phyloP scores from a whole-genome alignment of 2,113 vertebrate species.

The Potamarius usumacintae region DNA sequence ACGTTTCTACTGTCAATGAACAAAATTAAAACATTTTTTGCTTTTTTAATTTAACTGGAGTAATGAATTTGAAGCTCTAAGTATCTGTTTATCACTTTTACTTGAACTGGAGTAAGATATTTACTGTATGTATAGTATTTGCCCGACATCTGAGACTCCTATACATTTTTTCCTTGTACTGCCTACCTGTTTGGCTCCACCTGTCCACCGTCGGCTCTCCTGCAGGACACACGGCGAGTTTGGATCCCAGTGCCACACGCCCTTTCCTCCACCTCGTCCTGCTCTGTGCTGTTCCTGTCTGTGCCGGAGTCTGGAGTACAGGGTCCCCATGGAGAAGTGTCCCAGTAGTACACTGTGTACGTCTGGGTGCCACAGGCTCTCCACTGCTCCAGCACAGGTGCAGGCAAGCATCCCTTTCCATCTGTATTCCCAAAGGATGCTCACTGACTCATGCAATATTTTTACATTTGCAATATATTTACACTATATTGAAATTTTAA shows the following conservation, averaged over 20 bases:
- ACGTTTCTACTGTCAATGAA: no score
- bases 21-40: no score
- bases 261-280: slow-evolving; percentile 45
- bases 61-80: not conserved
- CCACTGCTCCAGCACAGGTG: slow-evolving; percentile 73
- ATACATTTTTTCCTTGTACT: not conserved
- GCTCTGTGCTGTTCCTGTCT: slow-evolving; percentile 19
- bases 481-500: not conserved
- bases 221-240: slow-evolving; percentile 75
- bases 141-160: no score
- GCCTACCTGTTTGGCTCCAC: slow-evolving; percentile 78
- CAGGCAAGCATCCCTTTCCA: slow-evolving; percentile 77
- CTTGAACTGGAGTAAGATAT: not conserved
- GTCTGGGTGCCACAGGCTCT: slow-evolving; percentile 75
- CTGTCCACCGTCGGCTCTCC: slow-evolving; percentile 72
- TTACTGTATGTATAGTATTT: not conserved
- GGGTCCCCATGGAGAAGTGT: slow-evolving; percentile 74
- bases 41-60: not conserved
- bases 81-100: not conserved
- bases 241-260: slow-evolving; percentile 78
- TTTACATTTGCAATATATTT: not conserved
- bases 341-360: slow-evolving; percentile 78
- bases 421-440: slow-evolving; percentile 61
- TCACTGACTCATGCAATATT: not conserved
- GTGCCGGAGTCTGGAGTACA: slow-evolving; percentile 70